A percentile compares a stretch with the other conserved stretches of the same genome.
Conservation (phyloP, 1,140 invertebrate species). For the Drosophila grimshawi region DNA sequence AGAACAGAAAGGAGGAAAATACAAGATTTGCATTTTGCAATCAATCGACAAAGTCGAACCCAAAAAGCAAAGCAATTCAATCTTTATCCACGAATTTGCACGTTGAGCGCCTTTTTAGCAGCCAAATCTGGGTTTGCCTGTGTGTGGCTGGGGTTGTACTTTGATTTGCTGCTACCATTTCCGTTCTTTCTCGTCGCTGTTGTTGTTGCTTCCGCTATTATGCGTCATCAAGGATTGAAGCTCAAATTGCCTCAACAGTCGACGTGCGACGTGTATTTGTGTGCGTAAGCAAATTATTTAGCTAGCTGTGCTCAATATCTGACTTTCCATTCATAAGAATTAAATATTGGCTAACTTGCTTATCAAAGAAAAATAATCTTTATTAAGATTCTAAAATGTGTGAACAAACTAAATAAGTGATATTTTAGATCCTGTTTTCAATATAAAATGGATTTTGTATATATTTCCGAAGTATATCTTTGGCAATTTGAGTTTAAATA, state of each 20-base stretch:
- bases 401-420: too few species aligned
- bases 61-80: constrained; percentile 26
- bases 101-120: constrained; percentile 32
- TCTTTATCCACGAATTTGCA: constrained; percentile 23
- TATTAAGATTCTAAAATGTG: not conserved
- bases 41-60: constrained; percentile 28
- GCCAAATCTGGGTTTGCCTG: constrained; percentile 21
- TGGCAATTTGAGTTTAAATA: too few species aligned
- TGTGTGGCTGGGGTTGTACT: constrained; percentile 8
- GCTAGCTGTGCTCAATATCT: constrained; percentile 40
- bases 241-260: constrained; percentile 18
- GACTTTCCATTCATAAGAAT: constrained; percentile 31
- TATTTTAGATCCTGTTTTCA: too few species aligned
- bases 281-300: constrained; percentile 35
- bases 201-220: constrained; percentile 38
- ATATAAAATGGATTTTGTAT: too few species aligned
- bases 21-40: constrained; percentile 13
- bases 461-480: too few species aligned
- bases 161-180: constrained; percentile 14
- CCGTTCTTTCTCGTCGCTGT: constrained; percentile 19
- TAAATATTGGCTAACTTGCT: constrained; percentile 14
- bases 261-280: not conserved
- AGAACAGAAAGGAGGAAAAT: not conserved
- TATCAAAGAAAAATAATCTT: not conserved
- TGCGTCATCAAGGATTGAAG: constrained; percentile 28